These are phyloP conservation scores for Rosalia funebris DNA, from an alignment of 2,888 invertebrate genomes.

Conservation along the genomic window DNA sequence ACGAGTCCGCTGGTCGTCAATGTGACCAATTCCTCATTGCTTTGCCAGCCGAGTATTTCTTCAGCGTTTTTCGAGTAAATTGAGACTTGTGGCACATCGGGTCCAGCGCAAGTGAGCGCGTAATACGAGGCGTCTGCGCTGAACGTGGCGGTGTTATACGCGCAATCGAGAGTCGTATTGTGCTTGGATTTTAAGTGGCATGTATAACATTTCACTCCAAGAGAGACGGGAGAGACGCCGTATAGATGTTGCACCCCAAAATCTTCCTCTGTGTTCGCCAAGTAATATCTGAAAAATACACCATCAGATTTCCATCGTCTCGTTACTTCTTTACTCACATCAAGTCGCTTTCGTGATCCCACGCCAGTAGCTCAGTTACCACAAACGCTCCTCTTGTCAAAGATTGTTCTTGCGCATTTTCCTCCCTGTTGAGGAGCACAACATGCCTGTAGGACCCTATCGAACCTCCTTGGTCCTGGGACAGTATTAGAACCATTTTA, in stretches of 20 bases:
- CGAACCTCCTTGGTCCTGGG: constrained; percentile 71
- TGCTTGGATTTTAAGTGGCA: constrained; percentile 72
- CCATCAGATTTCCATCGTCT: no score
- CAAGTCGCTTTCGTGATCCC: constrained; percentile 72
- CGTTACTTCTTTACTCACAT: constrained; percentile 73
- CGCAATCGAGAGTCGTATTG: constrained; percentile 66
- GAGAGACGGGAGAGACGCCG: constrained; percentile 70
- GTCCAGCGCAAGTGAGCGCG: constrained; percentile 84
- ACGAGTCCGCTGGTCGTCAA: constrained; percentile 65
- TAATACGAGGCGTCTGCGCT: constrained; percentile 75
- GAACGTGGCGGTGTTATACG: constrained; percentile 76
- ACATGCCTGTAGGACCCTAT: constrained; percentile 74
- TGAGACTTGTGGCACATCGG: constrained; percentile 79
- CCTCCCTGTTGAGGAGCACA: constrained; percentile 66
- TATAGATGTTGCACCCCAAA: constrained; percentile 85
- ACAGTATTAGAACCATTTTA: constrained; percentile 78
- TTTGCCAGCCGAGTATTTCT: constrained; percentile 71
- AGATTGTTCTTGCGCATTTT: constrained; percentile 58
- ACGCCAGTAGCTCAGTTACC: constrained; percentile 78
- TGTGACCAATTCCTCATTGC: constrained; percentile 69
- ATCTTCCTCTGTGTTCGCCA: constrained; percentile 79
- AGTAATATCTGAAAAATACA: constrained; percentile 81
- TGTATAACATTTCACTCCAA: constrained; percentile 75
- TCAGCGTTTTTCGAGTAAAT: constrained; percentile 68
- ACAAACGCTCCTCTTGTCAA: constrained; percentile 75